Evolutionary conservation across 2,888 invertebrate genomes (phyloP), one percentile per base, ranked within the genome.

Genomic region (Blastobasis adustella): DNA sequence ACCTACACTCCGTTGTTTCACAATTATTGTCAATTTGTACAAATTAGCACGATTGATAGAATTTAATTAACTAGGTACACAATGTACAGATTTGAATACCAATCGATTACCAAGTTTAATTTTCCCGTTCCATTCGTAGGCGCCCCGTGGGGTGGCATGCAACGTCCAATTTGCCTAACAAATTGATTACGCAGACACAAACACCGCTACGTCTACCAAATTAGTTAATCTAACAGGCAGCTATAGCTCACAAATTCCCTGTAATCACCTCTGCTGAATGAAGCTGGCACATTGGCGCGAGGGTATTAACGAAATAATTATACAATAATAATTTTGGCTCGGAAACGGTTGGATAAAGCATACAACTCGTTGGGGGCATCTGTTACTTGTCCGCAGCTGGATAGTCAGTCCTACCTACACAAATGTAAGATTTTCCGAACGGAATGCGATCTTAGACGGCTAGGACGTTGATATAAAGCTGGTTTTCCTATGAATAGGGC

Each of bases 281-380:
- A 61, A 71, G 65, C 62, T 55, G 48, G 62, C 62, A 59, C 56
- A 60, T 59, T 61, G 57, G 58, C 65, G 67, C 62, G 65, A 62
- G 62, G 69, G 55, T 61, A 76, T 81, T 79, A 82, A 78, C 80
- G 67, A 76, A 79, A 76, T 76, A 82, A 81, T 85, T 80, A 80
- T 62, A 67, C 72, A 67, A 72, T 70, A 73, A 77, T 78, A 73
- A 82, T 80, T 81, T 73, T 62, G 67, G 70, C 65, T 65, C 60
- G 63, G 64, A 70, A 71, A 68, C 65, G 59, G 69, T 76, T 73
- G 76, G 73, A 75, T 77, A 73, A 79, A 61, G 62, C 63, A 64
- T 66, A 71, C 68, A 76, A 74, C 70, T 70, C 73, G 69, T 77
- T 79, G 60, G 58, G 70, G 83, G 80, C 86, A 86, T 87, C 86